phyloP scores from a whole-genome alignment of 2,797 vertebrate genomes.

The Enoplosus armatus region DNA sequence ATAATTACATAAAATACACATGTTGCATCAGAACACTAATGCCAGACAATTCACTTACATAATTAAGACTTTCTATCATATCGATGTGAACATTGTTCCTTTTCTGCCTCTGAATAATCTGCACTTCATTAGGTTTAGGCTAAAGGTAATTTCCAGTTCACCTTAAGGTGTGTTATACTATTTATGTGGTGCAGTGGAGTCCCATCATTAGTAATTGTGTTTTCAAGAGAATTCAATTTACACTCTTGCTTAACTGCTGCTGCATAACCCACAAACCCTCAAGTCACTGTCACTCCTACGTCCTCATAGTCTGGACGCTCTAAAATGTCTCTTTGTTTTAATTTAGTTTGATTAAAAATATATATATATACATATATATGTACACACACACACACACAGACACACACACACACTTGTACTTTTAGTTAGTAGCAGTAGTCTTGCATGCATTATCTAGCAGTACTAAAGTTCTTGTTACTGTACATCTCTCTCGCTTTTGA shows the following conservation, averaged over 20 bases:
- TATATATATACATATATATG: too few relatives aligned
- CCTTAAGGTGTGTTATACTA: constrained; percentile 16
- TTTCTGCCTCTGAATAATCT: background rate
- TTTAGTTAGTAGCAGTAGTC: background rate
- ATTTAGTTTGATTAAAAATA: background rate
- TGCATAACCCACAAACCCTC: constrained; percentile 9
- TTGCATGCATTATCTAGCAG: background rate
- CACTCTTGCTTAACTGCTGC: background rate
- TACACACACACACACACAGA: too few relatives aligned
- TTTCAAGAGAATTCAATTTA: constrained; percentile 37
- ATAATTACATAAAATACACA: too few relatives aligned
- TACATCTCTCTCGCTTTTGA: background rate
- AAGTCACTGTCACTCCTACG: background rate
- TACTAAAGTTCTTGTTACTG: background rate
- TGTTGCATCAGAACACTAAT: background rate
- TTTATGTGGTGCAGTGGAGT: constrained; percentile 11
- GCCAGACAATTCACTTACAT: background rate
- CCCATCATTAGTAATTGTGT: constrained; percentile 36
- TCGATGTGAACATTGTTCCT: background rate
- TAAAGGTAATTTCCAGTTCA: constrained; percentile 23
- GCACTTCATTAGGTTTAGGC: background rate
- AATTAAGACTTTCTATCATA: background rate
- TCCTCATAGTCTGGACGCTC: background rate
- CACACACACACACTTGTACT: too few relatives aligned
- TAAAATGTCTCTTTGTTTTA: background rate